These are phyloP conservation scores for Misgurnus anguillicaudatus DNA, from an alignment of 2,113 vertebrate genomes.

Conservation along the genomic window DNA sequence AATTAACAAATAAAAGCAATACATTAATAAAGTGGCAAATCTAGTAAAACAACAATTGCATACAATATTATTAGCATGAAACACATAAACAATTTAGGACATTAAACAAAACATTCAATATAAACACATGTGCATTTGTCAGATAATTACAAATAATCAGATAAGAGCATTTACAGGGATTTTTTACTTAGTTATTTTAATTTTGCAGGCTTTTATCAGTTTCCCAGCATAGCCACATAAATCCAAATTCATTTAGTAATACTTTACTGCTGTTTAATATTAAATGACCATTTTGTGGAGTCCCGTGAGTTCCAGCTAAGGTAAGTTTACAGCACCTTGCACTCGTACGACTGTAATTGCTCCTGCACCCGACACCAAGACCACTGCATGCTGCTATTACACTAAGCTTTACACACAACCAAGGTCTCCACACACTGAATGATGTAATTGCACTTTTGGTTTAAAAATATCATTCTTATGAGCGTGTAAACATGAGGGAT, in stretches of 20 bases:
- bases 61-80: not conserved
- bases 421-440: slow-evolving; percentile 5
- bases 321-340: slow-evolving; percentile 42
- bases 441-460: slow-evolving; percentile 8
- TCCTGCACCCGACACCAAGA: slow-evolving; percentile 27
- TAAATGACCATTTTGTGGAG: slow-evolving; percentile 39
- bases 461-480: slow-evolving; percentile 36
- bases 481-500: slow-evolving; percentile 39
- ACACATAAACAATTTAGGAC: too few relatives aligned
- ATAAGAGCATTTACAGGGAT: slow-evolving; percentile 46
- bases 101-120: not conserved
- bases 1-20: too few relatives aligned
- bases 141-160: slow-evolving; percentile 37
- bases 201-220: not conserved
- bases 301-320: slow-evolving; percentile 37
- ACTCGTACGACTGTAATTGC: not conserved
- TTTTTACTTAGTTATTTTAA: not conserved
- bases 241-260: slow-evolving; percentile 18
- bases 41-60: not conserved
- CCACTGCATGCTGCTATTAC: slow-evolving; percentile 51
- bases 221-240: not conserved
- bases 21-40: not conserved
- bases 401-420: slow-evolving; percentile 34
- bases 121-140: slow-evolving; percentile 21
- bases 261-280: slow-evolving; percentile 33